Evolutionary conservation across 1,140 invertebrate species (phyloP).

Genomic region (Caerostris extrusa): DNA sequence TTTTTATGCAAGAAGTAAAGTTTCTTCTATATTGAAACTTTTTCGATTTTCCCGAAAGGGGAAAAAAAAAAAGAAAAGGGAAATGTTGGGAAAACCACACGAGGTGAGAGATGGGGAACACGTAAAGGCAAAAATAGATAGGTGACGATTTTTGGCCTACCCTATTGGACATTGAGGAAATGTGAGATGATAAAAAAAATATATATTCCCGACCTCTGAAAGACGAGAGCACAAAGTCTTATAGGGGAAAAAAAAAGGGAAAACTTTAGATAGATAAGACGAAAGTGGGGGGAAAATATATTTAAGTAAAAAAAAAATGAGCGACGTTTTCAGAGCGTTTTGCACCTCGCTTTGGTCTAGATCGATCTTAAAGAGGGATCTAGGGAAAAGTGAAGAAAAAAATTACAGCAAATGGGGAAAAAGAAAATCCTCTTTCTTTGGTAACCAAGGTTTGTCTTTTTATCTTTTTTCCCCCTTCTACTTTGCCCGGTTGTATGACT

Average conservation of each 20-base stretch:
- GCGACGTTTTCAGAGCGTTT: constrained; percentile 36
- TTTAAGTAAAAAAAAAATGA: background rate
- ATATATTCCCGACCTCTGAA: background rate
- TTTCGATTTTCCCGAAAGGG: background rate
- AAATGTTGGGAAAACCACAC: constrained; percentile 38
- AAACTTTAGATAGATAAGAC: constrained; percentile 29
- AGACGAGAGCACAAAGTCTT: background rate
- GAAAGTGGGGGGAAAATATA: background rate
- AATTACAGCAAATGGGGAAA: background rate
- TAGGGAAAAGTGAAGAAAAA: background rate
- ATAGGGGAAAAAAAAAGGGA: background rate
- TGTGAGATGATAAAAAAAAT: background rate
- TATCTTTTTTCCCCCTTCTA: background rate
- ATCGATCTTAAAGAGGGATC: constrained; percentile 23
- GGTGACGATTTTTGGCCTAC: constrained; percentile 33
- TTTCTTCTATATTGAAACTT: constrained; percentile 24
- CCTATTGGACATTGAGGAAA: background rate
- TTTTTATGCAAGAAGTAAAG: background rate
- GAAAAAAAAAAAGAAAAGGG: background rate
- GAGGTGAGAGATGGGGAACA: background rate
- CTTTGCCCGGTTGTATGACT: background rate
- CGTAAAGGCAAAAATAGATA: constrained; percentile 2
- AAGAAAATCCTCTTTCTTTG: background rate
- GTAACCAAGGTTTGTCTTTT: background rate
- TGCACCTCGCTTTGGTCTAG: constrained; percentile 31